These are phyloP conservation scores for Pseudolaguvia tuberculata DNA, from an alignment of 2,113 vertebrate genomes.

Conservation along the genomic window DNA sequence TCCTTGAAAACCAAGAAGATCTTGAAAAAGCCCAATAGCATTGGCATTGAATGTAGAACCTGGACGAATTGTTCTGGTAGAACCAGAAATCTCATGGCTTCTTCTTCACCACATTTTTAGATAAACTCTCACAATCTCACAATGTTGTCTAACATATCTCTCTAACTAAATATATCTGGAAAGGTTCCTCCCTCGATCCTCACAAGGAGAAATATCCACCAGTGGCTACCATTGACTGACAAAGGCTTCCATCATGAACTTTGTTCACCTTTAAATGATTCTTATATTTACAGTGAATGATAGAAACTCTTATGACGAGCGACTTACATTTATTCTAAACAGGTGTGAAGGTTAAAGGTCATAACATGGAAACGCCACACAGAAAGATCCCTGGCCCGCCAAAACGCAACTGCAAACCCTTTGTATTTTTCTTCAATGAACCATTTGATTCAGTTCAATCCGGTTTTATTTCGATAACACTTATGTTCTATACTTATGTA, in stretches of 20 bases:
- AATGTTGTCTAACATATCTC: not conserved
- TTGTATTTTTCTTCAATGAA: no score
- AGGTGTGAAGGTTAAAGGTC: no score
- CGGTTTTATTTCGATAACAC: no score
- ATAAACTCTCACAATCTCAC: not conserved
- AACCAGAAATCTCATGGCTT: not conserved
- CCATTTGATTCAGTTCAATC: no score
- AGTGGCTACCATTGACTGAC: not conserved
- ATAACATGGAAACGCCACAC: no score
- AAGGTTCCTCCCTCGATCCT: not conserved
- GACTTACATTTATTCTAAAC: no score
- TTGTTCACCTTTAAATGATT: no score
- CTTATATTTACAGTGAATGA: no score
- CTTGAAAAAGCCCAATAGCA: not conserved
- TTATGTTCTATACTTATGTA: no score
- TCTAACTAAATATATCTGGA: not conserved
- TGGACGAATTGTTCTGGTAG: not conserved
- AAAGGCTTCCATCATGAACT: not conserved
- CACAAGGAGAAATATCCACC: not conserved
- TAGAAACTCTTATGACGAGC: no score
- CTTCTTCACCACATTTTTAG: not conserved
- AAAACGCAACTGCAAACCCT: no score
- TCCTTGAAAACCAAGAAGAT: not conserved
- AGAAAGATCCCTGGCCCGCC: no score
- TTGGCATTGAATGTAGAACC: not conserved